Evolutionary conservation across 1,140 invertebrate species (phyloP).

Genomic region (Drosophila rufa): DNA sequence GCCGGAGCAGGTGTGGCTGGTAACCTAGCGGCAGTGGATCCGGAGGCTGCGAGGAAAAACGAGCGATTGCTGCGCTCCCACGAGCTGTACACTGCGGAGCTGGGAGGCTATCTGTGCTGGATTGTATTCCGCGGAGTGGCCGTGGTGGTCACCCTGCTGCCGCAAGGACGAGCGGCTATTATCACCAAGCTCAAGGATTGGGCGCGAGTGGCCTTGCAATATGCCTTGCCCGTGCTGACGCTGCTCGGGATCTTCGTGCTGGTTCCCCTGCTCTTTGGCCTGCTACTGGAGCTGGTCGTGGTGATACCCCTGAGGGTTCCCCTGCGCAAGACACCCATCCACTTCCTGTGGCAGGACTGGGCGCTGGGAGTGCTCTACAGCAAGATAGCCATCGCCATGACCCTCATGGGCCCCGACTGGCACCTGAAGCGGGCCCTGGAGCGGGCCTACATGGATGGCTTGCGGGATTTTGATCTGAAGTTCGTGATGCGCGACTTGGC

Average conservation of each 20-base stretch:
- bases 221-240: slow-evolving; percentile 88
- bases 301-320: slow-evolving; percentile 97
- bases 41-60: slow-evolving; percentile 74
- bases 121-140: slow-evolving; percentile 91
- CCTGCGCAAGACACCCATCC: slow-evolving; percentile 96
- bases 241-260: slow-evolving; percentile 94
- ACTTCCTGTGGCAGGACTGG: slow-evolving; percentile 99
- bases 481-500: slow-evolving; percentile 95
- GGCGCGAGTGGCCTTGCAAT: slow-evolving; percentile 89
- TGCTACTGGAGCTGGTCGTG: slow-evolving; percentile 95
- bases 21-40: slow-evolving; percentile 31
- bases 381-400: slow-evolving; percentile 98
- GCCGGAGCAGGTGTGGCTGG: slow-evolving; percentile 19
- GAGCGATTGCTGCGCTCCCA: slow-evolving; percentile 91
- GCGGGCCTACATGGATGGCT: slow-evolving; percentile 94
- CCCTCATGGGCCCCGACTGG: slow-evolving; percentile 99
- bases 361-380: slow-evolving; percentile 98
- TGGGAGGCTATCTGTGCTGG: slow-evolving; percentile 96
- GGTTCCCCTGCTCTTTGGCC: slow-evolving; percentile 96
- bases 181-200: slow-evolving; percentile 91
- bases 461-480: slow-evolving; percentile 95
- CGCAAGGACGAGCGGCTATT: slow-evolving; percentile 93
- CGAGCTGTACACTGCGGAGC: slow-evolving; percentile 97
- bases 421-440: slow-evolving; percentile 95
- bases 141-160: slow-evolving; percentile 93